These are phyloP conservation scores for Tamandua tetradactyla DNA, from an alignment of 2,797 vertebrate species.

Conservation along the genomic window DNA sequence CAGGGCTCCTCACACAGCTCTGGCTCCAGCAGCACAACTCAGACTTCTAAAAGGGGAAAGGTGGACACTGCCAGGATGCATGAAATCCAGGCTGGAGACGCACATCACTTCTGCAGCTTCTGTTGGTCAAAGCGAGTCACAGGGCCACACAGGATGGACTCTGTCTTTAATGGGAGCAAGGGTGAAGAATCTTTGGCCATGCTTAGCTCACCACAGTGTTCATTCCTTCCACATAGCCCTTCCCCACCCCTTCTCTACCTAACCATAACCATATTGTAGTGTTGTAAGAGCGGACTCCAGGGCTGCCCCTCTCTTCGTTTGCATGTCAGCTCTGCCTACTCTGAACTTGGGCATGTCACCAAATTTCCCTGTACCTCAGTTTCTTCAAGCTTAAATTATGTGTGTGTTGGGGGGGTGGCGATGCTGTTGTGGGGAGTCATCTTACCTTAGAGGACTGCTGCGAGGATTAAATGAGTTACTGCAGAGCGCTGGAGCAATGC, in stretches of 20 bases:
- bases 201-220: not conserved
- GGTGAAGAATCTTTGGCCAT: not conserved
- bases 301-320: not conserved
- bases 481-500: not conserved
- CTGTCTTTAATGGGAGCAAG: not conserved
- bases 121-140: not conserved
- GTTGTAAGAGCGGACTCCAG: not conserved
- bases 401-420: not conserved
- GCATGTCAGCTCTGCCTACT: not conserved
- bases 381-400: not conserved
- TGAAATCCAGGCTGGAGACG: not conserved
- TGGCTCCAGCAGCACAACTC: not conserved
- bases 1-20: not conserved
- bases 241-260: not conserved
- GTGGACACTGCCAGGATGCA: not conserved
- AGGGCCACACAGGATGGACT: not conserved
- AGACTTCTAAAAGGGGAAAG: not conserved
- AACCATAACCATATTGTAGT: not conserved
- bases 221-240: not conserved
- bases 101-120: not conserved
- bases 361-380: not conserved
- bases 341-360: not conserved
- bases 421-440: no score
- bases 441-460: not conserved
- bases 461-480: not conserved